A percentile compares a stretch with the other conserved stretches of the same genome.
These are phyloP conservation scores for Formicarius rufipectus DNA, from an alignment of 2,113 vertebrate genomes.

Conservation along the genomic window DNA sequence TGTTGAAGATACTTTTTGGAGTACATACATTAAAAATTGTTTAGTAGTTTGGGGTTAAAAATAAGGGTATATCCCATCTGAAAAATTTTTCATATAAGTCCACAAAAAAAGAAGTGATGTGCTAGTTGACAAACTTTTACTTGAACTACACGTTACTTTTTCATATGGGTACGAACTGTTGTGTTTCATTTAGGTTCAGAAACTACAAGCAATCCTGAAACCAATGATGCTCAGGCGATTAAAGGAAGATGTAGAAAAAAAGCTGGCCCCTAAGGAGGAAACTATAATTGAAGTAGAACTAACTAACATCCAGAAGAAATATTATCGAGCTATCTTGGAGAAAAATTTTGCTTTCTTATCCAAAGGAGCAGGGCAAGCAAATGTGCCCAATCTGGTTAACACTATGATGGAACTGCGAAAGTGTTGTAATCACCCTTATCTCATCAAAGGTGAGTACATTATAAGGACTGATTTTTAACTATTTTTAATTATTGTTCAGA, in stretches of 20 bases:
- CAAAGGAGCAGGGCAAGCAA: constrained; percentile 94
- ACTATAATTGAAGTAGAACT: constrained; percentile 99
- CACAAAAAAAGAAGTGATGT: neutral
- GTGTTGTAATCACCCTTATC: constrained; percentile 98
- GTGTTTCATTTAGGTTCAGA: constrained; percentile 85
- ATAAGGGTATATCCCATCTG: neutral
- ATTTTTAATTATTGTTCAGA: neutral
- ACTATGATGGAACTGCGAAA: constrained; percentile 99
- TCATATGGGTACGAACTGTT: neutral
- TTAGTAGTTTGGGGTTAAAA: neutral
- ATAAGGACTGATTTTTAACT: neutral
- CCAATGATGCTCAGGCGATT: constrained; percentile 98
- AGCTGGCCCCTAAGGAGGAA: constrained; percentile 96
- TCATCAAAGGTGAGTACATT: constrained; percentile 91
- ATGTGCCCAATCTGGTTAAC: constrained; percentile 97
- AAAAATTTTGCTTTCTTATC: constrained; percentile 98
- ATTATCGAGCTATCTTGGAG: constrained; percentile 96
- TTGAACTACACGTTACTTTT: neutral
- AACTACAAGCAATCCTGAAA: constrained; percentile 95
- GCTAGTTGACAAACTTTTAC: neutral
- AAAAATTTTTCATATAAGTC: neutral
- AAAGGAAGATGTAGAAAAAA: constrained; percentile 99
- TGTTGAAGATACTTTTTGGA: neutral
- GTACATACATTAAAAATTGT: neutral
- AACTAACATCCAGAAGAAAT: constrained; percentile 99